Evolutionary conservation across 2,888 invertebrate species (phyloP).

Genomic region (Drosophila gaucha): DNA sequence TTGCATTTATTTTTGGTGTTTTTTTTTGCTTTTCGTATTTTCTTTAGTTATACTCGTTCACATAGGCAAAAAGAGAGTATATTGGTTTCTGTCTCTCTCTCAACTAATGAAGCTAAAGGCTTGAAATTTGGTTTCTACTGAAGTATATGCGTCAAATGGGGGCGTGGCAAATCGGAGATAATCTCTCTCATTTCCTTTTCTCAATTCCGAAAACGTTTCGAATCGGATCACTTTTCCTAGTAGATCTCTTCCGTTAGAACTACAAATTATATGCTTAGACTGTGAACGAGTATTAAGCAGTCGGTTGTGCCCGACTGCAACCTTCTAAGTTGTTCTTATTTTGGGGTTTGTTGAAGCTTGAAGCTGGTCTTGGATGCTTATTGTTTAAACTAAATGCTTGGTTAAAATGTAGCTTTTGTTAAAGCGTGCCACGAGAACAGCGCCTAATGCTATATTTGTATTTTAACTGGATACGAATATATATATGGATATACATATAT

Average conservation of each 20-base stretch:
- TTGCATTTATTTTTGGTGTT: constrained; percentile 2
- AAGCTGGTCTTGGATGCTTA: constrained; percentile 38
- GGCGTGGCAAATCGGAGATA: too few relatives aligned
- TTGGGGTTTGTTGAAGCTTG: constrained; percentile 50
- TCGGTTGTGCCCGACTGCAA: neutral
- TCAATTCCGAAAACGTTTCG: too few relatives aligned
- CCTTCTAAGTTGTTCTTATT: neutral
- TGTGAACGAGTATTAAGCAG: neutral
- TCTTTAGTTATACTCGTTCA: neutral
- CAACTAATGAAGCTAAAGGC: too few relatives aligned
- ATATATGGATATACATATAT: constrained; percentile 30
- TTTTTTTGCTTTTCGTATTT: neutral
- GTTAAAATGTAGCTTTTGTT: constrained; percentile 27
- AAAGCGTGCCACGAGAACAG: constrained; percentile 51
- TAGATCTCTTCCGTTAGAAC: too few relatives aligned
- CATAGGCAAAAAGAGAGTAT: too few relatives aligned
- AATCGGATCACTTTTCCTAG: too few relatives aligned
- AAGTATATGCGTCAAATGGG: too few relatives aligned
- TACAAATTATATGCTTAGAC: too few relatives aligned
- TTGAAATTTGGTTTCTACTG: too few relatives aligned
- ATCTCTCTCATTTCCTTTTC: too few relatives aligned
- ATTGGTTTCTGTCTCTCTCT: too few relatives aligned
- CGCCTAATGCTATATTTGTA: constrained; percentile 53
- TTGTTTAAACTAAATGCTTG: constrained; percentile 32
- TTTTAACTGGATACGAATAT: constrained; percentile 50